Evolutionary conservation across 2,797 vertebrate genomes (phyloP), one percentile per base, ranked within the genome.

Genomic region (Heteromormyrus szaboi): DNA sequence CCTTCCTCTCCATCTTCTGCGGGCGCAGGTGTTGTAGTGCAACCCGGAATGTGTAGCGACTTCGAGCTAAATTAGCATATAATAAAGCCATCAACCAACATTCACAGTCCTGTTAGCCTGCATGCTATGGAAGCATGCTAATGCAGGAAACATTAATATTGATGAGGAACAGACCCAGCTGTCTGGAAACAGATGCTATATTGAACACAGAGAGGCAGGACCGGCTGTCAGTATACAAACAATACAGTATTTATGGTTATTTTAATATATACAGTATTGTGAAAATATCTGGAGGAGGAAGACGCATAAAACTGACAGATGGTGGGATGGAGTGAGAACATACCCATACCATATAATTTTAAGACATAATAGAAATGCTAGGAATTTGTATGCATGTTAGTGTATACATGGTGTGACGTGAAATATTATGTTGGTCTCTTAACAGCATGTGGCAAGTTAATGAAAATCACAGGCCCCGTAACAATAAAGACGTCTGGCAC

Each of bases 401-500:
- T 81, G 76, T 81, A 4, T 81, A 81, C 19, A n/a, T 46, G 76
- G 76, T 0, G 29, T 81, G 76, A 41, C 9, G 19, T 19, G 41
- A 19, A 81, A 81, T 44, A 44, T 95, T 93, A 94, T 93, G 76
- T 94, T 96, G 95, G 92, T 96, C 92, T 96, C 81, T 95, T 97
- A 97, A 93, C 96, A 99, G 98, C 98, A 6, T 99, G 99, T 92
- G 99, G 98, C 29, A 99, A 98, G 95, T 89, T 99, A 96, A 99
- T 99, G 99, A 99, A 99, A 96, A 99, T 99, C 96, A 98, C 97
- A 91, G 98, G 98, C 91, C 98, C 98, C 44, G 92, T 96, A 92
- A 99, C 98, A 91, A 95, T 99, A 94, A 99, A 99, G 97, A 99
- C 96, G 91, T 99, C 98, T 79, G 98, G 99, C 94, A 99, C 98